These are phyloP conservation scores for Spea hammondii DNA, from an alignment of 2,797 vertebrate species.

Conservation along the genomic window DNA sequence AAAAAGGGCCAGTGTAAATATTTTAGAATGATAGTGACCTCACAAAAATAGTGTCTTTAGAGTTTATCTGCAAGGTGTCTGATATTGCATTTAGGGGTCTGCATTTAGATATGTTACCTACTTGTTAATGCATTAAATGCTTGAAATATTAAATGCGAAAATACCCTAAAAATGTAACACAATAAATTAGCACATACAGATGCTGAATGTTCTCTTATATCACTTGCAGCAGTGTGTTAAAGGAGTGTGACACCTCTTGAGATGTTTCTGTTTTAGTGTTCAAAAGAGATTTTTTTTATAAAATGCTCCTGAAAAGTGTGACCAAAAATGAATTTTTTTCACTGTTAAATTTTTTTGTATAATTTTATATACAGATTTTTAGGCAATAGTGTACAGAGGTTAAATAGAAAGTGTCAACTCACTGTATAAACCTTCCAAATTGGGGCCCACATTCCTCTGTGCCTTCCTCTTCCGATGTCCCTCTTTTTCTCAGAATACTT, in stretches of 20 bases:
- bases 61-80: neutral
- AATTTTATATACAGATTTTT: neutral
- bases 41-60: neutral
- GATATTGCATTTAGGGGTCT: neutral
- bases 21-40: neutral
- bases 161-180: slow-evolving; percentile 23
- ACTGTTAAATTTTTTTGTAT: no score
- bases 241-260: slow-evolving; percentile 31
- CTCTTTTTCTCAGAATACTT: no score
- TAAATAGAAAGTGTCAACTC: neutral
- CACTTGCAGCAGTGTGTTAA: slow-evolving; percentile 25
- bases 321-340: no score
- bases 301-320: no score
- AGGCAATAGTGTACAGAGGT: neutral
- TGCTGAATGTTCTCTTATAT: slow-evolving; percentile 17
- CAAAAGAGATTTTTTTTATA: no score
- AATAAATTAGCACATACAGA: slow-evolving; percentile 10
- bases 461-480: neutral
- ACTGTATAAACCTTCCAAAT: no score
- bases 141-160: slow-evolving; percentile 32
- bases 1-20: neutral
- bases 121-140: slow-evolving; percentile 29
- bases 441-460: neutral
- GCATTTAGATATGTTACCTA: slow-evolving; percentile 27
- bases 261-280: slow-evolving; percentile 17